phyloP scores from a whole-genome alignment of 2,113 vertebrate species.

The Petroica traversi region DNA sequence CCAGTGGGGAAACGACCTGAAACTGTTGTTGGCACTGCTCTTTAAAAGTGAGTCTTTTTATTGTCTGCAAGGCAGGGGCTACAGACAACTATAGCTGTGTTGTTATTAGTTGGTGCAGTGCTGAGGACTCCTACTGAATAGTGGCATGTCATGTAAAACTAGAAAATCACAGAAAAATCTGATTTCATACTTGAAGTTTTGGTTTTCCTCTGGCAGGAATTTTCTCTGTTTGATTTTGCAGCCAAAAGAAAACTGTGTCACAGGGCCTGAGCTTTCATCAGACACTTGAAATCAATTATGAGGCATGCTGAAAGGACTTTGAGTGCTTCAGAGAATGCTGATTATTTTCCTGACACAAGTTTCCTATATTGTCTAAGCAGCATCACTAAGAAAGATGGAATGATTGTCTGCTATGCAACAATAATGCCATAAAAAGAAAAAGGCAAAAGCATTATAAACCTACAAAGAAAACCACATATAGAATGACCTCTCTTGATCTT shows the following conservation, averaged over 20 bases:
- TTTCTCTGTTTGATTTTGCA: neutral
- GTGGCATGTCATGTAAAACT: neutral
- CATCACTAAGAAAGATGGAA: neutral
- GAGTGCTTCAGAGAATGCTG: neutral
- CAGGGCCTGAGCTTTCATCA: neutral
- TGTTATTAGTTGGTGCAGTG: neutral
- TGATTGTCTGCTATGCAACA: neutral
- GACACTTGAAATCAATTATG: neutral
- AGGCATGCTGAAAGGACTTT: neutral
- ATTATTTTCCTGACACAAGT: neutral
- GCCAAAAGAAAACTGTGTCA: neutral
- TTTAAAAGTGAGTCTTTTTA: neutral
- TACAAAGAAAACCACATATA: conserved; percentile 11
- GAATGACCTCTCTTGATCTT: conserved; percentile 30
- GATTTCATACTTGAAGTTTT: neutral
- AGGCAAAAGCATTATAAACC: neutral
- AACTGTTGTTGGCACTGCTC: neutral
- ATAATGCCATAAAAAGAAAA: neutral
- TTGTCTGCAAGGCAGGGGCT: neutral
- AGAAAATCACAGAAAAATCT: neutral
- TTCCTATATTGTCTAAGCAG: neutral
- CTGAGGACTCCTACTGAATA: neutral
- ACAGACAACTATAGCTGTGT: neutral
- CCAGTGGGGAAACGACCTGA: conserved; percentile 6
- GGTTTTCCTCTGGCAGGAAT: neutral